phyloP scores from a whole-genome alignment of 2,888 invertebrate genomes.

The Anarsia innoxiella region DNA sequence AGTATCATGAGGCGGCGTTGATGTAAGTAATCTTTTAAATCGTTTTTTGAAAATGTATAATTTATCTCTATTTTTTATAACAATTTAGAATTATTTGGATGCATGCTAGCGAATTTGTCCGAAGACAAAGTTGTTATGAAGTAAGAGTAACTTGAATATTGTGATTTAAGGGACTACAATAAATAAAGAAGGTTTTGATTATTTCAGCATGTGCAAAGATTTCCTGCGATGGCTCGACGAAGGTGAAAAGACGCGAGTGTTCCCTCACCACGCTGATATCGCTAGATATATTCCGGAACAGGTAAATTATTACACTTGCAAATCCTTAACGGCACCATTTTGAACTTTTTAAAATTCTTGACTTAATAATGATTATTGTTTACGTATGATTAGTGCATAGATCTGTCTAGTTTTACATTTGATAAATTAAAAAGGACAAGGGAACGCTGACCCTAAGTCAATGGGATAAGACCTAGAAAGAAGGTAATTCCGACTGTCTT shows the following conservation, averaged over 20 bases:
- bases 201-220: constrained; percentile 20
- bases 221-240: constrained; percentile 49
- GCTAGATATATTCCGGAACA: constrained; percentile 43
- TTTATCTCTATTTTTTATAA: not conserved
- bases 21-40: constrained; percentile 37
- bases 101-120: not conserved
- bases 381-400: no score
- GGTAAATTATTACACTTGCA: constrained; percentile 26
- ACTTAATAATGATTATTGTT: no score
- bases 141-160: no score
- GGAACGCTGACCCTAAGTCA: no score
- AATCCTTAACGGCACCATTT: not conserved
- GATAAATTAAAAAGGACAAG: no score
- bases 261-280: constrained; percentile 44
- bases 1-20: constrained; percentile 50
- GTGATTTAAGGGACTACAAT: no score
- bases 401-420: no score
- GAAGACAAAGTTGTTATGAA: no score
- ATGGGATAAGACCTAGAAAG: no score
- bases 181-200: no score
- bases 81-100: not conserved
- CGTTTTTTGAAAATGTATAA: no score
- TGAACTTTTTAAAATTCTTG: not conserved
- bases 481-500: no score
- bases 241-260: constrained; percentile 39